Conservation (phyloP, 2,888 invertebrate genomes). For the Melieria picta region DNA sequence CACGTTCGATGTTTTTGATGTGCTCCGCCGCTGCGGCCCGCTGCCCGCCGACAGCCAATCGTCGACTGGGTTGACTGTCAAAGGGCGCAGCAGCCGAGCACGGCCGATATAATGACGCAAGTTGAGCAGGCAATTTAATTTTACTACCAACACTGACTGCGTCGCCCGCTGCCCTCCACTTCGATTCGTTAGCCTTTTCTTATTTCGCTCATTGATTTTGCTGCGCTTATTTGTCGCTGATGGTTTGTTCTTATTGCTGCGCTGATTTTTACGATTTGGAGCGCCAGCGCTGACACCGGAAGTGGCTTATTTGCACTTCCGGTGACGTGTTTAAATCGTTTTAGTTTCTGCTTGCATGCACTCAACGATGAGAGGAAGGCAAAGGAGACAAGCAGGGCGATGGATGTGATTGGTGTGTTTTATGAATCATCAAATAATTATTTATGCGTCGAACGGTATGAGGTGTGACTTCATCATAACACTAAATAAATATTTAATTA, state of each 20-base stretch:
- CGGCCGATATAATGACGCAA: not conserved
- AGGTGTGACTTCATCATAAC: no score
- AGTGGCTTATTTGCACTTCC: no score
- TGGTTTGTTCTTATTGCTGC: not conserved
- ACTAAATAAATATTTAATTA: no score
- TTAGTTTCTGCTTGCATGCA: no score
- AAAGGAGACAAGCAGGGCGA: no score
- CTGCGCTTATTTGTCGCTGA: not conserved
- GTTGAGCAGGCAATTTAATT: conserved; percentile 7
- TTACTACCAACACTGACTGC: not conserved
- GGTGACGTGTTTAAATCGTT: no score
- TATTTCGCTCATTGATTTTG: conserved; percentile 1
- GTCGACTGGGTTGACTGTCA: no score
- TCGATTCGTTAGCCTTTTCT: not conserved
- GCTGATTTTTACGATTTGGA: not conserved
- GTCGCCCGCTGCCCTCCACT: not conserved
- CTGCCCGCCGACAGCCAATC: not conserved
- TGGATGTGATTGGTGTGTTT: no score
- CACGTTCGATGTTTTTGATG: not conserved
- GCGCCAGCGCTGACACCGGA: not conserved
- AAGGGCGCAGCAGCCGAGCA: not conserved
- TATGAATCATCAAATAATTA: no score
- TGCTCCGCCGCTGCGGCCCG: not conserved
- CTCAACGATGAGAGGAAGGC: no score
- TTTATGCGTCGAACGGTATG: no score